Evolutionary conservation across 2,888 invertebrate genomes (phyloP).

Genomic region (Xylocampa areola): DNA sequence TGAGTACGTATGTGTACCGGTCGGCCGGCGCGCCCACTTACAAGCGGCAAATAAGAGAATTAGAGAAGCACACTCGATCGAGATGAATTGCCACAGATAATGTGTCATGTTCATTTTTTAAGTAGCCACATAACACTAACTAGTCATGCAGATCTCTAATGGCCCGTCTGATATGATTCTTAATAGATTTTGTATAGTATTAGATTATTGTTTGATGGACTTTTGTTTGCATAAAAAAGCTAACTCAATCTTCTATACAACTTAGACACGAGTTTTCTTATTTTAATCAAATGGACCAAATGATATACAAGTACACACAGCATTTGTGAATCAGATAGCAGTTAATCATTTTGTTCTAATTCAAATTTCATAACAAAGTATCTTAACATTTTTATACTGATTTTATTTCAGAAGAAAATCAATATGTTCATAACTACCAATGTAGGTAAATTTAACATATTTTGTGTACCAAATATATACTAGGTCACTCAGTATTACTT

Average conservation of each 20-base stretch:
- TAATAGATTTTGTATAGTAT: slow-evolving; percentile 51
- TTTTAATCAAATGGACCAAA: background rate
- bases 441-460: slow-evolving; percentile 10
- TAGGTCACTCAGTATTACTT: slow-evolving; percentile 10
- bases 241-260: background rate
- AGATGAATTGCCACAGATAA: slow-evolving; percentile 84
- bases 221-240: slow-evolving; percentile 31
- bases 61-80: slow-evolving; percentile 76
- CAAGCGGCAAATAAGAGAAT: slow-evolving; percentile 74
- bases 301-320: too few species aligned
- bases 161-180: slow-evolving; percentile 70
- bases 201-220: slow-evolving; percentile 13
- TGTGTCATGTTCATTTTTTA: slow-evolving; percentile 81
- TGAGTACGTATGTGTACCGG: slow-evolving; percentile 68
- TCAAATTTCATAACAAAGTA: background rate
- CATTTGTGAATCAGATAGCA: too few species aligned
- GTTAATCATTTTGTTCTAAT: slow-evolving; percentile 2
- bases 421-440: too few species aligned
- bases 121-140: slow-evolving; percentile 77
- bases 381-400: background rate
- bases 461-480: slow-evolving; percentile 2
- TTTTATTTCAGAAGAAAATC: too few species aligned
- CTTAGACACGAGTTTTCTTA: background rate
- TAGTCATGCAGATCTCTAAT: slow-evolving; percentile 76
- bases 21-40: slow-evolving; percentile 77